Evolutionary conservation across 2,888 invertebrate species (phyloP).

Genomic region (Phytoseiulus persimilis): DNA sequence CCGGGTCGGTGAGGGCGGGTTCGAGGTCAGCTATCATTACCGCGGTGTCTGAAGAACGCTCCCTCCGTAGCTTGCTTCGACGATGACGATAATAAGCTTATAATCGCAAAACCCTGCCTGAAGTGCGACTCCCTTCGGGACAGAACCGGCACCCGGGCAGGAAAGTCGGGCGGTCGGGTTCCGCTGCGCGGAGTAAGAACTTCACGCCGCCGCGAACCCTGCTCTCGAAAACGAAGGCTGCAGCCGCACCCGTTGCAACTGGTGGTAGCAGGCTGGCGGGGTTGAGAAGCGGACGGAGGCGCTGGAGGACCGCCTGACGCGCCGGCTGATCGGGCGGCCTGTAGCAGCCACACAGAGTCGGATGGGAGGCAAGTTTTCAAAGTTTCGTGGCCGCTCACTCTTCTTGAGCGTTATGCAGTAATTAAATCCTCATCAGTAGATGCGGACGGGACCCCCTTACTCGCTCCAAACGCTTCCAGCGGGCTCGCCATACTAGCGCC

Average conservation of each 20-base stretch:
- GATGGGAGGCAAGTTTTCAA: slow-evolving; percentile 32
- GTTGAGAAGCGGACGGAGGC: background rate
- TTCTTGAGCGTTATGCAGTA: slow-evolving; percentile 32
- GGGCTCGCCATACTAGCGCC: background rate
- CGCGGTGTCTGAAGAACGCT: background rate
- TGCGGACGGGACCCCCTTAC: background rate
- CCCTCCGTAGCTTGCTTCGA: too few relatives aligned
- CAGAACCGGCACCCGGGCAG: too few relatives aligned
- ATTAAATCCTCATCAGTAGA: slow-evolving; percentile 39
- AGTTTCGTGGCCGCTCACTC: slow-evolving; percentile 34
- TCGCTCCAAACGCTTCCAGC: background rate
- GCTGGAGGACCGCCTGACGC: background rate
- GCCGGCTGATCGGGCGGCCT: background rate
- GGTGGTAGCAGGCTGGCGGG: background rate
- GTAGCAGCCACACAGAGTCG: background rate
- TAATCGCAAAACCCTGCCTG: slow-evolving; percentile 21
- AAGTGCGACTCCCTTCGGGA: too few relatives aligned
- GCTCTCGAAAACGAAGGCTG: background rate
- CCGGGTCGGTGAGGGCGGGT: background rate
- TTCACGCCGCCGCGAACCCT: background rate
- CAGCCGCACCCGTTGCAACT: background rate
- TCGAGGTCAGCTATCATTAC: slow-evolving; percentile 22
- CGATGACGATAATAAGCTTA: slow-evolving; percentile 25
- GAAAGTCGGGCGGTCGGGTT: background rate
- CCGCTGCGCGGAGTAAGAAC: background rate